Base-by-base conservation (phyloP, 1,140 invertebrate species). In the Drosophila teissieri region DNA sequence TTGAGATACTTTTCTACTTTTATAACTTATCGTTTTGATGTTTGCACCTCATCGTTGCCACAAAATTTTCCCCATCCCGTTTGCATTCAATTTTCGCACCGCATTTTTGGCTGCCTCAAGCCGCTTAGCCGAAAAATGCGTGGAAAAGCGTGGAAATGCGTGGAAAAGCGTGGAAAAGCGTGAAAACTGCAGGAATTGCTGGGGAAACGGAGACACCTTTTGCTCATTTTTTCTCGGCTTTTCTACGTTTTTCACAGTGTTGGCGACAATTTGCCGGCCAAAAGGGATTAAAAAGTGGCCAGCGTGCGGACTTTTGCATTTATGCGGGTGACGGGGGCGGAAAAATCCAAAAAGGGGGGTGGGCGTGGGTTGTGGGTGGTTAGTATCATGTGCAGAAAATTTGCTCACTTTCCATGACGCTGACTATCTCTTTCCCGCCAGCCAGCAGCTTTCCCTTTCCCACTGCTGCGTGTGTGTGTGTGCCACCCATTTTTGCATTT, bases 261-360 rank as follows among this genome's bases (percentile, higher is more conserved):
- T 70, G 67, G 73, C 73, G 78, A 86, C 82, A 85, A 85, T 85
- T 85, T 82, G 82, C 82, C 64, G 83, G 63, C 73, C 78, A 85
- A 73, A 67, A 65, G 74, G 82, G 82, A 85, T 85, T 85, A 78
- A 85, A 85, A 85, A 88, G 83, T 85, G 88, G 83, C 69, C 78
- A 42, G 34, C 64, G 53, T 39, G 44, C 27, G 57, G 63, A 55
- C 46, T 78, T 82, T 78, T 86, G 74, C 82, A 85, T 85, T 86
- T 75, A 86, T 85, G 81, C 82, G 55, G 42, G 17, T 8, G 57
- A 17, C 11, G 11, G 39, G 53, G 31, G 22, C 22, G 22, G 22
- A 24, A 12, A 45, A 22, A 39, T 39, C 11, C 17, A 39, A 51
- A 17, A n/a, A 3, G 19, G 19, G 19, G 19, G 19, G 19, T 19